Percentiles rank a stretch among this genome's conserved stretches.
Evolutionary conservation across 2,113 vertebrate species (phyloP).

Genomic region (Meles meles): DNA sequence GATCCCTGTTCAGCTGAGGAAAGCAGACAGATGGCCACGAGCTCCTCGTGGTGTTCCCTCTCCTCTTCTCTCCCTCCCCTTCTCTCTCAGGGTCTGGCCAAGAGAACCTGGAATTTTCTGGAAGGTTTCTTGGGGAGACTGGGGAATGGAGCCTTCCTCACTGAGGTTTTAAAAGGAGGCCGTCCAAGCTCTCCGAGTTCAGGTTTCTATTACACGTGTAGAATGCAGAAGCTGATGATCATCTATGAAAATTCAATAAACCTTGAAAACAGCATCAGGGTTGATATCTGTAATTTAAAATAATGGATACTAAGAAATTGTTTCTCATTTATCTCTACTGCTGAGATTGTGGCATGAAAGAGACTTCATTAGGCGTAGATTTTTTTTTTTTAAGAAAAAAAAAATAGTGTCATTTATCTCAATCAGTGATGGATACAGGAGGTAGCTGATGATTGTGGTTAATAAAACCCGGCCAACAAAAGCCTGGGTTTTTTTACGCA

Average conservation of each 20-base stretch:
- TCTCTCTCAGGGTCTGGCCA: neutral
- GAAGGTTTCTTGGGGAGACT: neutral
- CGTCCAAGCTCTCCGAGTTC: neutral
- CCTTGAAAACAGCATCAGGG: constrained; percentile 80
- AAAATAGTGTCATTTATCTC: constrained; percentile 88
- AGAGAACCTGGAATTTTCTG: neutral
- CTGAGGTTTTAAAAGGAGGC: neutral
- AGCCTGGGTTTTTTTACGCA: neutral
- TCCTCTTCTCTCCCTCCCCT: neutral
- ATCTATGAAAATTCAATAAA: constrained; percentile 84
- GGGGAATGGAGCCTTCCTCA: neutral
- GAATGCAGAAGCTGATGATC: constrained; percentile 71
- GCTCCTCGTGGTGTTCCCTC: neutral
- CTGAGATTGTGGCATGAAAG: constrained; percentile 83
- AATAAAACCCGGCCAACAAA: constrained; percentile 70
- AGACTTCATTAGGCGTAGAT: constrained; percentile 85
- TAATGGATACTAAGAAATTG: constrained; percentile 89
- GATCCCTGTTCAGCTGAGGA: neutral
- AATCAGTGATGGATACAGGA: constrained; percentile 86
- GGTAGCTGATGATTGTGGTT: constrained; percentile 83
- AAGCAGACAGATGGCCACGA: neutral
- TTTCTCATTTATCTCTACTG: constrained; percentile 90
- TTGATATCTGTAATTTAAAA: constrained; percentile 88
- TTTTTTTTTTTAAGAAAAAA: constrained; percentile 43
- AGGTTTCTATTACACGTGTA: constrained; percentile 41